A percentile compares a stretch with the other conserved stretches of the same genome.
phyloP scores from a whole-genome alignment of 2,888 invertebrate species.

The Tridacna crocea region DNA sequence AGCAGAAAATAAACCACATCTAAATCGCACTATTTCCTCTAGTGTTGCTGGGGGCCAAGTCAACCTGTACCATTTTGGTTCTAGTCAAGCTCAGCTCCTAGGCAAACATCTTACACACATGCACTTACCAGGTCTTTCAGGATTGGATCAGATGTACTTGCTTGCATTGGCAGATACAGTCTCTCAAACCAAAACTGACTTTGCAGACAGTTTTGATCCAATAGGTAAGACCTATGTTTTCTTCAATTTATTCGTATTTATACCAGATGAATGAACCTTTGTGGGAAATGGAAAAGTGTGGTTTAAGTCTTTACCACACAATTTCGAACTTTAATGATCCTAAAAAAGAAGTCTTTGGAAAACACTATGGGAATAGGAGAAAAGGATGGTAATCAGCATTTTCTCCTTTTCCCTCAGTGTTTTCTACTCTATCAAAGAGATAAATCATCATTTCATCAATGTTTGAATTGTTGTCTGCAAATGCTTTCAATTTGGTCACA shows the following conservation, averaged over 20 bases:
- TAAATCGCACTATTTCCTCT: constrained; percentile 84
- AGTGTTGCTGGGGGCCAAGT: constrained; percentile 34
- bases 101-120: constrained; percentile 91
- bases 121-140: constrained; percentile 91
- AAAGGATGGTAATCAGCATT: no score
- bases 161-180: constrained; percentile 99
- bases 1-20: constrained; percentile 88
- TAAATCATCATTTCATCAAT: no score
- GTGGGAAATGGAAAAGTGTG: no score
- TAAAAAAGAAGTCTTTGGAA: no score
- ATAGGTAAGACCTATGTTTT: constrained; percentile 25
- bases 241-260: background rate
- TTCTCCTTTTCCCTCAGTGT: no score
- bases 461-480: no score
- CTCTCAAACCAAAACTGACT: constrained; percentile 84
- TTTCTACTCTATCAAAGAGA: no score
- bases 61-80: constrained; percentile 78
- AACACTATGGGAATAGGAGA: no score
- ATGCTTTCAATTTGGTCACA: no score
- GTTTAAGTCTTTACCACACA: no score
- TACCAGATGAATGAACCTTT: no score
- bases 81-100: constrained; percentile 75
- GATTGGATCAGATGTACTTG: constrained; percentile 99
- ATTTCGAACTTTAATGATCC: no score
- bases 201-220: constrained; percentile 78